A percentile compares a stretch with the other conserved stretches of the same genome.
Conservation (phyloP, 2,113 vertebrate genomes). For the Malurus alboscapulatus region DNA sequence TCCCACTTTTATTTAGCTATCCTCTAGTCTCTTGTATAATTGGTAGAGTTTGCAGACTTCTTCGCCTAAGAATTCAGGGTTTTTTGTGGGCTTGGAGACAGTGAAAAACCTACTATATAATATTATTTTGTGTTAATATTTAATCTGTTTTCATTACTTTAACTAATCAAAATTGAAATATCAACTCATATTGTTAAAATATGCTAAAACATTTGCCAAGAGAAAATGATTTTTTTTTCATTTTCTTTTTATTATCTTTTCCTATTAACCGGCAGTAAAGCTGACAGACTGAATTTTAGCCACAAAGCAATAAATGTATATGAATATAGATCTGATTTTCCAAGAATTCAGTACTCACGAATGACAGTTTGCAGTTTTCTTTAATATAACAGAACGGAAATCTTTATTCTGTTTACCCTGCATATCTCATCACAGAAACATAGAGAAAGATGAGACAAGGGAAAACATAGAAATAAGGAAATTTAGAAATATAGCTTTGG, state of each 20-base stretch:
- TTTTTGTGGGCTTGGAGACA: background rate
- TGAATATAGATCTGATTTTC: background rate
- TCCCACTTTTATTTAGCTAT: background rate
- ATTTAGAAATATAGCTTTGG: background rate
- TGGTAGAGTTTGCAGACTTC: background rate
- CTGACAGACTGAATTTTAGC: conserved; percentile 5
- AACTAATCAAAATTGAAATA: background rate
- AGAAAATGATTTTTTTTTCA: background rate
- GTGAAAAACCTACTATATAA: background rate
- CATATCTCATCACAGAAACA: background rate
- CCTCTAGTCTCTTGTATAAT: background rate
- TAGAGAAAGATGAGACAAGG: background rate
- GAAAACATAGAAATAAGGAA: background rate
- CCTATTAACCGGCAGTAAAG: conserved; percentile 45
- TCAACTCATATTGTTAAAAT: conserved; percentile 19
- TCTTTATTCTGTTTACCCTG: background rate
- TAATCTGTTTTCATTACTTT: conserved; percentile 36
- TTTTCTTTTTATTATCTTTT: conserved; percentile 55
- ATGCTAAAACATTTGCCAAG: conserved; percentile 24
- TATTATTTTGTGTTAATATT: background rate
- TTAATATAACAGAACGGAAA: background rate
- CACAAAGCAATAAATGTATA: conserved; percentile 13
- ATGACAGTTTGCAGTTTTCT: background rate
- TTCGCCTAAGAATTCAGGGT: background rate
- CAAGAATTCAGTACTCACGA: background rate